Base-by-base conservation (phyloP, 2,113 vertebrate genomes). In the Microcebus lehilahytsara region DNA sequence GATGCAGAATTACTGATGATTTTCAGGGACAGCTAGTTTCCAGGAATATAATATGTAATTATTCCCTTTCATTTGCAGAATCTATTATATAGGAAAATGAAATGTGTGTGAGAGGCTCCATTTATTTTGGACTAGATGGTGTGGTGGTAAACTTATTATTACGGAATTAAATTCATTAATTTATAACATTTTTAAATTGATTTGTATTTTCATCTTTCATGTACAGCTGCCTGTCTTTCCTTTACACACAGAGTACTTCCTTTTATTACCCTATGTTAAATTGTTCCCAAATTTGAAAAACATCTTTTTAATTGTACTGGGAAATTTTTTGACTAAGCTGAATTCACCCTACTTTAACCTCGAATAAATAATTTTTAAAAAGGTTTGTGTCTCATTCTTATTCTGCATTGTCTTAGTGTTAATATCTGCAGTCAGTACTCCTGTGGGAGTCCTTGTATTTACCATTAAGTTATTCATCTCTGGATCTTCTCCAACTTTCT, bases 261-360 rank as follows among this genome's bases (percentile, higher is more conserved):
- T 67, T 97, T 88, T 79, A 75, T 74, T 89, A 84, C 53, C 9
- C 56, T 46, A 27, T 67, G 22, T 42, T 56, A n/a, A 93, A 53
- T 17, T 37, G 22, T 74, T 72, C 25, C 13, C 17, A 78, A 66
- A 86, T 80, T 93, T 93, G 37, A 60, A 85, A 79, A 78, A 12
- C 40, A 60, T 90, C 67, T 40, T 64, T 95, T 90, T 83, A 80
- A 83, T 72, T 95, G 17, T 83, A 79, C 23, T 88, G 77, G 86
- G 19, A 67, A 69, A 27, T 67, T 19, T 80, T 80, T 92, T 94
- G 56, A 92, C 60, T 75, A 81, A 66, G 62, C 8, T 92, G 42
- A 77, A 89, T 71, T 95, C 46, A 89, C 7, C 25, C 23, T 16
- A 64, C 66, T 42, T 92, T 2, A 81, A 71, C 27, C 42, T 67